Percentiles rank a stretch among this genome's conserved stretches.
These are phyloP conservation scores for Microcebus ravelobensis DNA, from an alignment of 2,113 vertebrate species.

Conservation along the genomic window DNA sequence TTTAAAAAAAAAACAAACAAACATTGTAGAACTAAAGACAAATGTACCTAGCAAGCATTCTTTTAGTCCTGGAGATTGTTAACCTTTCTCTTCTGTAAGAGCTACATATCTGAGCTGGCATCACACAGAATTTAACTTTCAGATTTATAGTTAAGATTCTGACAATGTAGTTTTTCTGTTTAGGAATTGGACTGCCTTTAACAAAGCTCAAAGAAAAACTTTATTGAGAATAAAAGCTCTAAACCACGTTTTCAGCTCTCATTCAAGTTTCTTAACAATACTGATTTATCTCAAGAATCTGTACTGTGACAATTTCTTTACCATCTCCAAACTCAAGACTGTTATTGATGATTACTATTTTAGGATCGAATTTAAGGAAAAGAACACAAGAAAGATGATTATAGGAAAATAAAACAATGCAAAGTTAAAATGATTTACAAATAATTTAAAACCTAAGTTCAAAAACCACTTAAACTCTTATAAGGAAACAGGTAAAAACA, in stretches of 20 bases:
- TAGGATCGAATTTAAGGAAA: constrained; percentile 17
- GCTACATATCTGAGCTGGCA: not conserved
- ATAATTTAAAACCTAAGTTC: constrained; percentile 25
- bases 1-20: not conserved
- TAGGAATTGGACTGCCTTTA: not conserved
- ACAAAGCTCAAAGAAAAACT: constrained; percentile 28
- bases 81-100: not conserved
- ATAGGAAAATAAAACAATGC: not conserved
- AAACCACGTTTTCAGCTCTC: not conserved
- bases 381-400: not conserved
- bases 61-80: not conserved
- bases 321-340: constrained; percentile 30
- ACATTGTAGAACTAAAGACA: not conserved
- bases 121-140: not conserved
- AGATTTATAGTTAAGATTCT: not conserved
- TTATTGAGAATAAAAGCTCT: not conserved
- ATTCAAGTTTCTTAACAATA: not conserved
- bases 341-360: not conserved
- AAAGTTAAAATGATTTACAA: constrained; percentile 45
- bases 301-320: not conserved
- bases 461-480: constrained; percentile 30
- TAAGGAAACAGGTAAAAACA: not conserved
- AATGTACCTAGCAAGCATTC: not conserved
- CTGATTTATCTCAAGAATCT: not conserved
- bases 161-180: not conserved